Evolutionary conservation across 2,797 vertebrate genomes (phyloP).

Genomic region (Phylloscopus collybita): DNA sequence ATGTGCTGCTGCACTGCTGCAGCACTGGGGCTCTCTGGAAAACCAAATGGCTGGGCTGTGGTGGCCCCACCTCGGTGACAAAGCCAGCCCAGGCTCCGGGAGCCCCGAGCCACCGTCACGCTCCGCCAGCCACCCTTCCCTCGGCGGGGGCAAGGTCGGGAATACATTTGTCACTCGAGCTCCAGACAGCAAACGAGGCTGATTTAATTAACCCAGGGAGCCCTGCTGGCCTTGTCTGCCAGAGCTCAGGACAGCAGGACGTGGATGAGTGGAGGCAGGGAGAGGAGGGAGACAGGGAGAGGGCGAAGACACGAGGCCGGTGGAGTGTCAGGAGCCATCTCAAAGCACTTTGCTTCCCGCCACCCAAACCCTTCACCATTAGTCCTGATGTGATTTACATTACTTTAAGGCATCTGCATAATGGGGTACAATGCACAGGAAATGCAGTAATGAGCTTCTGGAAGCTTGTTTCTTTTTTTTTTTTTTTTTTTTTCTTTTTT

Average conservation of each 20-base stretch:
- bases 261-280: background rate
- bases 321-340: background rate
- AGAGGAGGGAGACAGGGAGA: background rate
- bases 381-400: constrained; percentile 45
- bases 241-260: background rate
- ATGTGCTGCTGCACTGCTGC: background rate
- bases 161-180: constrained; percentile 43
- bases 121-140: background rate
- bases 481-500: no score
- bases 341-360: constrained; percentile 3
- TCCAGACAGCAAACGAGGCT: background rate
- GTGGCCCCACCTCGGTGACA: background rate
- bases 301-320: accelerated
- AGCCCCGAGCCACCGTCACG: background rate
- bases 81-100: background rate
- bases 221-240: background rate
- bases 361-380: background rate
- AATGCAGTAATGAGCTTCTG: background rate
- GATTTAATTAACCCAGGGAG: constrained; percentile 56
- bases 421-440: constrained; percentile 13
- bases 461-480: background rate
- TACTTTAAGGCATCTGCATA: constrained; percentile 35
- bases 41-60: background rate
- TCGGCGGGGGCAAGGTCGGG: background rate
- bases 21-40: background rate